A percentile compares a stretch with the other conserved stretches of the same genome.
These are phyloP conservation scores for Scartelaos histophorus DNA, from an alignment of 2,113 vertebrate species.

Conservation along the genomic window DNA sequence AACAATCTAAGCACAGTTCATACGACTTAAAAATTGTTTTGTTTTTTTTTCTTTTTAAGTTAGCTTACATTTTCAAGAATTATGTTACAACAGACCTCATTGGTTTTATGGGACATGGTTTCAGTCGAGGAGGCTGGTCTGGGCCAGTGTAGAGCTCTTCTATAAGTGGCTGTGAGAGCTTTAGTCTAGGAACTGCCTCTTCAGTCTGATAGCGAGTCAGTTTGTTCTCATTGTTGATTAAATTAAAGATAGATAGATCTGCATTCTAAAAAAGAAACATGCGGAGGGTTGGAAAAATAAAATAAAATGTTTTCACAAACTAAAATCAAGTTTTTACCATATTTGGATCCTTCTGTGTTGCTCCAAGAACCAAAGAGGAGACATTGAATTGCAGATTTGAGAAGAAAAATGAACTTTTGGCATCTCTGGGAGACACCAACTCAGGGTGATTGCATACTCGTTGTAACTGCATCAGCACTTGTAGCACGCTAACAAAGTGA, in stretches of 20 bases:
- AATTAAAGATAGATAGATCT: constrained; percentile 84
- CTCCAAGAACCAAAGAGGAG: constrained; percentile 83
- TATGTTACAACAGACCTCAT: constrained; percentile 79
- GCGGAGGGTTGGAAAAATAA: not conserved
- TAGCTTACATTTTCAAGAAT: not conserved
- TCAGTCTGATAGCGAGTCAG: constrained; percentile 85
- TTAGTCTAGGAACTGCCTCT: constrained; percentile 86
- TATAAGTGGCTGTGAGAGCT: constrained; percentile 85
- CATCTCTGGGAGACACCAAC: constrained; percentile 83
- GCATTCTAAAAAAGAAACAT: constrained; percentile 69
- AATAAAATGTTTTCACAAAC: not conserved
- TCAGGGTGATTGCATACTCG: constrained; percentile 92
- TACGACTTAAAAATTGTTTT: not conserved
- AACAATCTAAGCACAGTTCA: constrained; percentile 79
- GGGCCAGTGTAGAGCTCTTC: constrained; percentile 87
- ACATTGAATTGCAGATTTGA: constrained; percentile 80
- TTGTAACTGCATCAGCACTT: constrained; percentile 90
- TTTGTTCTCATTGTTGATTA: constrained; percentile 85
- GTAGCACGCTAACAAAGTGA: constrained; percentile 91
- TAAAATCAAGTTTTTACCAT: constrained; percentile 68
- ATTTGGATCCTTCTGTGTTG: constrained; percentile 78
- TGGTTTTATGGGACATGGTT: constrained; percentile 86
- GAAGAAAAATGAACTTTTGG: constrained; percentile 77
- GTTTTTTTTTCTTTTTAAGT: not conserved
- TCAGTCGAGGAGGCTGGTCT: constrained; percentile 77